A percentile compares a stretch with the other conserved stretches of the same genome.
phyloP scores from a whole-genome alignment of 2,113 vertebrate genomes.

The Halichoeres trimaculatus region DNA sequence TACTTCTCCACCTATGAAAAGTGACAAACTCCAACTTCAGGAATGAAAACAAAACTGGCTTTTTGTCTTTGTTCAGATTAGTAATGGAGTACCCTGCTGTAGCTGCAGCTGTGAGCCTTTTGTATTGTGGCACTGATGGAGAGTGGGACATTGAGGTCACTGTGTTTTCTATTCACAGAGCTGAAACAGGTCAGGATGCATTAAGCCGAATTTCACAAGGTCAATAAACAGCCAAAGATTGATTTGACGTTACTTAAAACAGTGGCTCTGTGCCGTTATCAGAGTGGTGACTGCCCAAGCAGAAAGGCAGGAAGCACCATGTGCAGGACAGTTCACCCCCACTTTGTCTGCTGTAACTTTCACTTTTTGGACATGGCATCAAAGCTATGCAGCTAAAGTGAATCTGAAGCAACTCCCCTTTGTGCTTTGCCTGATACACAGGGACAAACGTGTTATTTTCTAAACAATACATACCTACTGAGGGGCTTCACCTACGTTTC shows the following conservation, averaged over 20 bases:
- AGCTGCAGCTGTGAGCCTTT: slow-evolving; percentile 25
- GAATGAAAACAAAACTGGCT: slow-evolving; percentile 28
- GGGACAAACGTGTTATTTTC: not conserved
- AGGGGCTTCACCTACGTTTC: not conserved
- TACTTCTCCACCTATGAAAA: slow-evolving; percentile 41
- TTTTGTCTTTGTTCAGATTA: not conserved
- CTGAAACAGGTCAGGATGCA: slow-evolving; percentile 7
- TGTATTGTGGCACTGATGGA: not conserved
- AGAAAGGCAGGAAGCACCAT: not conserved
- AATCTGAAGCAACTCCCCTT: not conserved
- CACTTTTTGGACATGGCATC: no score
- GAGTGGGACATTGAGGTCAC: slow-evolving; percentile 12
- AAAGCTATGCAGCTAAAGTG: no score
- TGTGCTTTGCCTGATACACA: not conserved
- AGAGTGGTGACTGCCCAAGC: not conserved
- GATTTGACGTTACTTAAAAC: slow-evolving; percentile 4
- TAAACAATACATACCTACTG: not conserved
- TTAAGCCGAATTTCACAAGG: slow-evolving; percentile 14
- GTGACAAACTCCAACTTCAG: slow-evolving; percentile 35
- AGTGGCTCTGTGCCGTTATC: not conserved
- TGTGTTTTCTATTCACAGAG: not conserved
- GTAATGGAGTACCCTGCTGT: slow-evolving; percentile 13
- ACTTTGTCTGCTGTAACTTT: no score
- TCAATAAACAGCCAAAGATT: slow-evolving; percentile 8
- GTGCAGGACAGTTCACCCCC: not conserved